Evolutionary conservation across 1,140 invertebrate genomes (phyloP).

Genomic region (Drosophila biarmipes): DNA sequence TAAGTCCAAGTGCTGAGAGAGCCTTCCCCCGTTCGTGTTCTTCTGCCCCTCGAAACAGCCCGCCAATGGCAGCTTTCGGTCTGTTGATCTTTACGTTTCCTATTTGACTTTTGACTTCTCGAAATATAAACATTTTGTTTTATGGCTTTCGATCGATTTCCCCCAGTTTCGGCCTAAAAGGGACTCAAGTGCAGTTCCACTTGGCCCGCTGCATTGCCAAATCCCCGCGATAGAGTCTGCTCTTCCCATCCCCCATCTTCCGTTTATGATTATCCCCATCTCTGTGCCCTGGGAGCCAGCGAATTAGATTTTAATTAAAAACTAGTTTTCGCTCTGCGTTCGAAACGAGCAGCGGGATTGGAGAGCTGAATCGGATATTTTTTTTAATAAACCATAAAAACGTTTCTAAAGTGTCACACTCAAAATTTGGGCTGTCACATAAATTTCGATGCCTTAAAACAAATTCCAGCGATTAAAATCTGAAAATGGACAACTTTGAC

Average conservation of each 20-base stretch:
- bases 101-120: conserved; percentile 81
- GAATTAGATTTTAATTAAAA: conserved; percentile 54
- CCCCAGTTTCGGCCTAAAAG: conserved; percentile 50
- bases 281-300: background rate
- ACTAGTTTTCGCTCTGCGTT: conserved; percentile 60
- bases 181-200: conserved; percentile 72
- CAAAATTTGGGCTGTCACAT: conserved; percentile 71
- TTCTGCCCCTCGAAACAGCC: conserved; percentile 1
- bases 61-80: conserved; percentile 60
- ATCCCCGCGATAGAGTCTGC: conserved; percentile 8
- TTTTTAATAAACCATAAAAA: conserved; percentile 66
- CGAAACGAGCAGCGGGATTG: conserved; percentile 35
- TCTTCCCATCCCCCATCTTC: background rate
- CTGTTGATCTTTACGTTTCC: conserved; percentile 60
- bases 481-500: conserved; percentile 45
- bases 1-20: conserved; percentile 84
- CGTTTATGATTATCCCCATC: background rate
- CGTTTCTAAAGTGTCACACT: conserved; percentile 75
- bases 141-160: conserved; percentile 71
- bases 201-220: conserved; percentile 56
- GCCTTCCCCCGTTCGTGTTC: conserved; percentile 11
- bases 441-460: conserved; percentile 58
- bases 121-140: conserved; percentile 79
- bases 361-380: conserved; percentile 47
- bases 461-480: conserved; percentile 71